Conservation (phyloP, 2,797 vertebrate species). For the Sciurus carolinensis region DNA sequence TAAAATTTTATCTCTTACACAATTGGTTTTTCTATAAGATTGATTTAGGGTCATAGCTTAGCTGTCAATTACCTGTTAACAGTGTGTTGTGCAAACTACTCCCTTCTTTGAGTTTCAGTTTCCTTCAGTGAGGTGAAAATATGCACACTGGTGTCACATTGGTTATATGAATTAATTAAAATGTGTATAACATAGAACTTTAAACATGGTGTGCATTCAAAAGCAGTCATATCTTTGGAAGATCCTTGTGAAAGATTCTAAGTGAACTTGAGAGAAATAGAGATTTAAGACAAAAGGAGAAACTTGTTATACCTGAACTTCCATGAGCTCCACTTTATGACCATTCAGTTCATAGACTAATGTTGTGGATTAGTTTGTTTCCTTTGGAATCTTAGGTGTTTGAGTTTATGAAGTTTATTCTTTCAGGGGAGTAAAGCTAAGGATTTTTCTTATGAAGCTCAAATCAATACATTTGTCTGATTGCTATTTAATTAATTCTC, state of each 20-base stretch:
- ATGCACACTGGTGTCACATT: not conserved
- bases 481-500: constrained; percentile 58
- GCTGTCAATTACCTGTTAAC: constrained; percentile 1
- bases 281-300: not conserved
- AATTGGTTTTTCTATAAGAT: not conserved
- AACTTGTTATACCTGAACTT: not conserved
- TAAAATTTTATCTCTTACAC: constrained; percentile 2
- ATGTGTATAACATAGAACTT: not conserved
- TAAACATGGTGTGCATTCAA: not conserved
- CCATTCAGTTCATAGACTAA: not conserved
- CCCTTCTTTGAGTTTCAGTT: not conserved
- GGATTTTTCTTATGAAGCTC: constrained; percentile 10
- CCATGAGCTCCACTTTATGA: not conserved
- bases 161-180: not conserved
- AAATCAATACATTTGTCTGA: constrained; percentile 12
- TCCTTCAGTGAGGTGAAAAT: constrained; percentile 24
- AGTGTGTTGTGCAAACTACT: not conserved
- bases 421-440: not conserved
- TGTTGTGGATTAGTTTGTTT: not conserved
- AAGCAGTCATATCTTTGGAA: not conserved
- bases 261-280: not conserved
- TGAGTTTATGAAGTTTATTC: constrained; percentile 41
- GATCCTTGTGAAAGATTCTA: constrained; percentile 20
- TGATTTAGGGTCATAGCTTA: not conserved
- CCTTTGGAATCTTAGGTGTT: constrained; percentile 1